A percentile compares a stretch with the other conserved stretches of the same genome.
Evolutionary conservation across 2,797 vertebrate species (phyloP).

Genomic region (Triplophysa yarkandensis): DNA sequence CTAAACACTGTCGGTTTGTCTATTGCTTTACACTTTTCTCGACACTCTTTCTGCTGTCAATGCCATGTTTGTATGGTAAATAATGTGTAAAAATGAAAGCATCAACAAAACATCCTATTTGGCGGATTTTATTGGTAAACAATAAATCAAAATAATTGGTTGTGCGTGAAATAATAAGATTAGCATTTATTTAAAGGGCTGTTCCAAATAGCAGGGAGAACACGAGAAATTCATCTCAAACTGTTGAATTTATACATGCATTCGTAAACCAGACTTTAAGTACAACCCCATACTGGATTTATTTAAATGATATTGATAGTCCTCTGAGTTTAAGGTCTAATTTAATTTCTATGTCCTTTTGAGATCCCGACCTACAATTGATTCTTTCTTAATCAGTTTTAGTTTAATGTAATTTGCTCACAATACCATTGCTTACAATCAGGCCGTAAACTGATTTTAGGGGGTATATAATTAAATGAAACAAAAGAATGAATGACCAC

Average conservation of each 20-base stretch:
- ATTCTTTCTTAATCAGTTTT: constrained; percentile 14
- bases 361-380: constrained; percentile 23
- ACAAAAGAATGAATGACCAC: not conserved
- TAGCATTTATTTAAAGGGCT: not conserved
- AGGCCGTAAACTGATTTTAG: not conserved
- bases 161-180: not conserved
- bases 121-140: not conserved
- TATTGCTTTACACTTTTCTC: not conserved
- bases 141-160: not conserved
- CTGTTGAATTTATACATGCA: not conserved
- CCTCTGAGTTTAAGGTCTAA: constrained; percentile 49
- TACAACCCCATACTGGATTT: constrained; percentile 40
- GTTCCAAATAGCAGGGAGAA: not conserved
- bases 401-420: constrained; percentile 11
- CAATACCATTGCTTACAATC: constrained; percentile 7
- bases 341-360: constrained; percentile 68
- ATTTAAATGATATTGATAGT: not conserved
- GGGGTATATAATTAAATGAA: not conserved
- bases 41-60: constrained; percentile 26
- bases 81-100: constrained; percentile 36
- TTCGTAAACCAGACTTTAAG: constrained; percentile 36
- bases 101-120: constrained; percentile 42
- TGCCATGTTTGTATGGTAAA: constrained; percentile 45
- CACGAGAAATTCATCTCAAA: not conserved
- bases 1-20: constrained; percentile 26